Evolutionary conservation across 2,888 invertebrate genomes (phyloP), one percentile per base, ranked within the genome.

Genomic region (Drosophila suboccidentalis): DNA sequence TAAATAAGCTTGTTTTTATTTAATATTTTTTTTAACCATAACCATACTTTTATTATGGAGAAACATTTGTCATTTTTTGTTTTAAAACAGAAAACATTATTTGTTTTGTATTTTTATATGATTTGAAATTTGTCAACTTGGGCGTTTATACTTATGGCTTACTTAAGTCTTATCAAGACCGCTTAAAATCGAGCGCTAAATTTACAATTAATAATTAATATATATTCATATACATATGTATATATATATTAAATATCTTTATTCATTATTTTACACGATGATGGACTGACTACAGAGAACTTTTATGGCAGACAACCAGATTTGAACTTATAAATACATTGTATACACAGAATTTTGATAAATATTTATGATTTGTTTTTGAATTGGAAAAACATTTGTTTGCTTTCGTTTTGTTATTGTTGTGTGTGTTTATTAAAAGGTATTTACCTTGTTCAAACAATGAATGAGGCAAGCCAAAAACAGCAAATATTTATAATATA

Each of bases 121-220:
- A 88, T 75, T 88, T 85, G 69, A 80, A 80, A 83, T 60, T 82
- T 76, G 78, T 80, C 82, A 80, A 80, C 85, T 80, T 76, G 66
- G 69, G 64, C 61, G 15, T 61, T 75, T 71, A 80, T 49, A 57
- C 90, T 90, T 84, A 84, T 63, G 36, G 70, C 83, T 64, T 88
- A 86, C 79, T 26, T 26, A 84, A 90, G 89, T 90, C 84, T 84
- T 90, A 90, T 88, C 89, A 86, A 90, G 90, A 90, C 90, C 84
- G 74, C 84, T 86, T 84, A 90, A 90, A 88, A 90, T 80, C 84
- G 82, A 90, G 75, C 75, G 64, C 83, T 84, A 86, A 90, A 90
- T 88, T 47, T 90, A 85, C 90, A 85, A 71, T 86, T 82, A 88
- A 65, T 65, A 64, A 75, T 73, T 71, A 72, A 55, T 50, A 34